Percentiles rank a stretch among this genome's conserved stretches.
Conservation (phyloP, 2,797 vertebrate genomes). For the Eidolon dupreanum region DNA sequence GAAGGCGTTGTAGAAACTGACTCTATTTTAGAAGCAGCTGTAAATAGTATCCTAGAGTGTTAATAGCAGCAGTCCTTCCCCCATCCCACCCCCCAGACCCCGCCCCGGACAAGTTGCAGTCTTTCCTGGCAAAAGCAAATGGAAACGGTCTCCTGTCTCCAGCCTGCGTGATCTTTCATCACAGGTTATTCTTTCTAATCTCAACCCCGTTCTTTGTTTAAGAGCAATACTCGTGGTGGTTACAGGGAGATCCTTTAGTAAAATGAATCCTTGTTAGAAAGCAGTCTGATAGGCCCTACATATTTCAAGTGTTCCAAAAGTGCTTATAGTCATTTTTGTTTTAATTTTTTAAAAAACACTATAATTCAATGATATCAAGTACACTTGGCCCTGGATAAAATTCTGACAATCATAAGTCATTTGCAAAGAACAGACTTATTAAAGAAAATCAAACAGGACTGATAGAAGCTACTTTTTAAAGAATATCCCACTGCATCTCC, state of each 20-base stretch:
- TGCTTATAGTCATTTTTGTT: constrained; percentile 77
- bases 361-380: constrained; percentile 77
- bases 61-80: constrained; percentile 85
- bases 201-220: constrained; percentile 85
- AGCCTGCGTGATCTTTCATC: constrained; percentile 85
- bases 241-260: constrained; percentile 84
- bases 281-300: constrained; percentile 86
- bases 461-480: constrained; percentile 82
- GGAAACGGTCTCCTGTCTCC: constrained; percentile 86
- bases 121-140: constrained; percentile 86
- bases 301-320: constrained; percentile 82
- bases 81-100: not conserved
- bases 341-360: constrained; percentile 57
- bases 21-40: constrained; percentile 98
- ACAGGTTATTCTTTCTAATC: constrained; percentile 86
- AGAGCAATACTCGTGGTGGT: constrained; percentile 89
- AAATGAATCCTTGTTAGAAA: constrained; percentile 84
- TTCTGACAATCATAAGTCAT: constrained; percentile 88
- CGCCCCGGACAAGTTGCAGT: constrained; percentile 43
- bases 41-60: constrained; percentile 99
- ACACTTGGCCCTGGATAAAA: constrained; percentile 82
- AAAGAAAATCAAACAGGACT: constrained; percentile 82
- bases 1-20: constrained; percentile 93
- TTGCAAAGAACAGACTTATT: constrained; percentile 85
- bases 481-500: constrained; percentile 61